Evolutionary conservation across 2,888 invertebrate species (phyloP).

Genomic region (Tachina grossa): DNA sequence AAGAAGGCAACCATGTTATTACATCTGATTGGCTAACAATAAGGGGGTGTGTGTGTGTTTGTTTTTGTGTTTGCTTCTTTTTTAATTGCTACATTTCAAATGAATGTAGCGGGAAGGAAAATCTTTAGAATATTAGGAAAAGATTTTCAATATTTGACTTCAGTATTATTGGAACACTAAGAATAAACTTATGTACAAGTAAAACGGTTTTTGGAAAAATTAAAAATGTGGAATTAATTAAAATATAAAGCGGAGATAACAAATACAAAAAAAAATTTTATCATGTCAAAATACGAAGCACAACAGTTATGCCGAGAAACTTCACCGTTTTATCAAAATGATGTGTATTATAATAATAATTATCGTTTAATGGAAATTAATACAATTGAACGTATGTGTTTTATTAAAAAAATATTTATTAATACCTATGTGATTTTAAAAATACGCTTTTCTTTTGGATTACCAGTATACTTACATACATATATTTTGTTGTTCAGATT

Average conservation of each 20-base stretch:
- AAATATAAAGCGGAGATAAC: neutral
- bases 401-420: neutral
- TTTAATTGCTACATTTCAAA: neutral
- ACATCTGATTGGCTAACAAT: constrained; percentile 37
- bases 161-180: constrained; percentile 59
- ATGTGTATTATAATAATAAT: constrained; percentile 70
- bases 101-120: constrained; percentile 42
- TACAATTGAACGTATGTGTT: constrained; percentile 70
- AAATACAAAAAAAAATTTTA: neutral
- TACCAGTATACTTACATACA: neutral
- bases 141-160: constrained; percentile 46
- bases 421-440: neutral
- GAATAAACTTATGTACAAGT: constrained; percentile 15
- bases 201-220: constrained; percentile 30
- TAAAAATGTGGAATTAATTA: neutral
- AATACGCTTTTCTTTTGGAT: constrained; percentile 17
- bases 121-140: constrained; percentile 50
- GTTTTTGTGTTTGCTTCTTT: neutral
- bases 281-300: constrained; percentile 72
- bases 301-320: constrained; percentile 70
- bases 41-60: constrained; percentile 33
- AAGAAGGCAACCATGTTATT: constrained; percentile 26
- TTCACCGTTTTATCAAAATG: constrained; percentile 70
- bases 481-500: constrained; percentile 59
- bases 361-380: constrained; percentile 71